These are phyloP conservation scores for Meloidogyne chitwoodi DNA, from an alignment of 1,140 invertebrate species.

Conservation along the genomic window DNA sequence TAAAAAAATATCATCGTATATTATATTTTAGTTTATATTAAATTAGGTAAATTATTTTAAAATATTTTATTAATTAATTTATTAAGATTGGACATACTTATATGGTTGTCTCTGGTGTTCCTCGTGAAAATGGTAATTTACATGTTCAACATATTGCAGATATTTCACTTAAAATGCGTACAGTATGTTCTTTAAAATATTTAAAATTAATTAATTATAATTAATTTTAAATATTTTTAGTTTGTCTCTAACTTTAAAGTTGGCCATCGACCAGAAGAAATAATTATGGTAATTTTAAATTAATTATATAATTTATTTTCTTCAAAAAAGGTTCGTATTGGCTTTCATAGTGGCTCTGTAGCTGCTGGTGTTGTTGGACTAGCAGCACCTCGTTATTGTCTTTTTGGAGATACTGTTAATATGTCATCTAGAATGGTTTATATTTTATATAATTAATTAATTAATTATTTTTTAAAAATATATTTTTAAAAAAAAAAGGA, in stretches of 20 bases:
- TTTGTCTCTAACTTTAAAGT: slow-evolving; percentile 83
- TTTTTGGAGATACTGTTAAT: slow-evolving; percentile 68
- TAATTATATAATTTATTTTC: too few relatives aligned
- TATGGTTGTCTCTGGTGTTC: slow-evolving; percentile 78
- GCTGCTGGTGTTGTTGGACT: slow-evolving; percentile 81
- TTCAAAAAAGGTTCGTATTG: slow-evolving; percentile 71
- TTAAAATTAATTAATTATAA: not conserved
- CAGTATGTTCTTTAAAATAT: slow-evolving; percentile 28
- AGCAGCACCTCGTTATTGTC: slow-evolving; percentile 83
- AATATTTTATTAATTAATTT: too few relatives aligned
- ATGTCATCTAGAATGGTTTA: slow-evolving; percentile 57
- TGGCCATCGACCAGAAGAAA: slow-evolving; percentile 78
- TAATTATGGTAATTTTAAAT: slow-evolving; percentile 71
- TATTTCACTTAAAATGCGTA: slow-evolving; percentile 76
- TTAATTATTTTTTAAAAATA: not conserved
- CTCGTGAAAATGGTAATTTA: slow-evolving; percentile 71
- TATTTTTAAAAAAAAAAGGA: slow-evolving; percentile 7
- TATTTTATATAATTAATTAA: not conserved
- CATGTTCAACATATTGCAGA: slow-evolving; percentile 69
- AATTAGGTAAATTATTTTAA: too few relatives aligned
- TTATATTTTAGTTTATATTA: too few relatives aligned
- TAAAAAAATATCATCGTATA: too few relatives aligned
- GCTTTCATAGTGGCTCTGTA: slow-evolving; percentile 82
- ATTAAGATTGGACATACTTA: slow-evolving; percentile 77
- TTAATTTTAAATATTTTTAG: slow-evolving; percentile 62